These are phyloP conservation scores for Theropithecus gelada DNA, from an alignment of 2,113 vertebrate species.

Conservation along the genomic window DNA sequence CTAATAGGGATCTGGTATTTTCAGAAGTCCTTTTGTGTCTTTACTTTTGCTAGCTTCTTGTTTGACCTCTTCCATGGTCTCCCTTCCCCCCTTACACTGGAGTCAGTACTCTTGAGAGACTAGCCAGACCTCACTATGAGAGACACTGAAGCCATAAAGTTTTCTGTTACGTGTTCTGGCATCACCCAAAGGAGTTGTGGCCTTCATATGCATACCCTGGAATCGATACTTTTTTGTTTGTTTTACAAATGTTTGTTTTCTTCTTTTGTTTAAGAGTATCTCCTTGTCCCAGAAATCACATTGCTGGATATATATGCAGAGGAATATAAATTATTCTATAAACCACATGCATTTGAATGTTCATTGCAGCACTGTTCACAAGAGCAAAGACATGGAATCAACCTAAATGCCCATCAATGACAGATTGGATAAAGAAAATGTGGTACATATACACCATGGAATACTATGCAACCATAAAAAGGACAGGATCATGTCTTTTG, in stretches of 20 bases:
- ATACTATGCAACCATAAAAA: no score
- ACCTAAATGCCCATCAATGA: no score
- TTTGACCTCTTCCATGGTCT: not conserved
- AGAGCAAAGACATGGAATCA: no score
- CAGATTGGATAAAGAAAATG: no score
- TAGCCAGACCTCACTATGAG: not conserved
- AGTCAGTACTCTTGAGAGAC: not conserved
- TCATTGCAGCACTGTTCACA: no score
- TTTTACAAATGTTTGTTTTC: not conserved
- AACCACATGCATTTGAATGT: no score
- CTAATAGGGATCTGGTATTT: not conserved
- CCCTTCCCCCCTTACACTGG: not conserved
- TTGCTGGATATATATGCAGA: no score
- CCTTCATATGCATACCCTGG: not conserved
- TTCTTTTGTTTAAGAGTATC: not conserved
- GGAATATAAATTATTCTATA: no score
- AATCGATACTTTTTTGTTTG: not conserved
- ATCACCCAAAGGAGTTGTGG: not conserved
- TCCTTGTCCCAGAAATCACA: no score
- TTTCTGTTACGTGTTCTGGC: not conserved
- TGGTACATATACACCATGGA: no score
- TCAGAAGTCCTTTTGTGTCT: not conserved
- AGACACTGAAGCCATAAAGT: not conserved
- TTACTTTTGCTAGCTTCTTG: not conserved
- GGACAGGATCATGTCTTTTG: no score